Evolutionary conservation across 2,113 vertebrate genomes (phyloP).

Genomic region (Lampris megalopsis): DNA sequence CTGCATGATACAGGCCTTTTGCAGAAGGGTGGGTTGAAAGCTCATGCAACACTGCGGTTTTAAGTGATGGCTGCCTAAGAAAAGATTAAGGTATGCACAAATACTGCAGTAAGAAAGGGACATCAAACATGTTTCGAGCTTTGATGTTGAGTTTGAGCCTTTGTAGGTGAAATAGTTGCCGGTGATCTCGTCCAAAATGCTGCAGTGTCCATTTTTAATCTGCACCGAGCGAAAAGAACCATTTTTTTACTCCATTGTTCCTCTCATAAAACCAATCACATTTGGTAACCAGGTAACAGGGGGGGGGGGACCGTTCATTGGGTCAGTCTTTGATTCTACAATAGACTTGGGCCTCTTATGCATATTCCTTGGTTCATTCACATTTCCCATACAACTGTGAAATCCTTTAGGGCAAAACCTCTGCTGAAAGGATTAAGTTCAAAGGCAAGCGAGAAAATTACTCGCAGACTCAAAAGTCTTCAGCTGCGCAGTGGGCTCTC

Average conservation of each 20-base stretch:
- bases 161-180: conserved; percentile 41
- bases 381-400: conserved; percentile 65
- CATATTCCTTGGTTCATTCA: conserved; percentile 79
- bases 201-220: conserved; percentile 46
- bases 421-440: conserved; percentile 81
- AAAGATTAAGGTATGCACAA: conserved; percentile 31
- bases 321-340: conserved; percentile 72
- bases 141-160: conserved; percentile 67
- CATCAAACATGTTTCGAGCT: conserved; percentile 62
- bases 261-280: conserved; percentile 63
- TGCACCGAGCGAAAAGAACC: conserved; percentile 44
- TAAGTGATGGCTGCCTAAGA: conserved; percentile 16
- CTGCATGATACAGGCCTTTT: background rate
- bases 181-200: conserved; percentile 46
- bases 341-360: conserved; percentile 66
- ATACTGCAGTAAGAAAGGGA: conserved; percentile 31
- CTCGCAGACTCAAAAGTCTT: conserved; percentile 85
- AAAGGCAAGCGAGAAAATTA: conserved; percentile 79
- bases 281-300: conserved; percentile 56
- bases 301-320: conserved; percentile 4
- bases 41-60: background rate
- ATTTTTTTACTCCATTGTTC: conserved; percentile 47
- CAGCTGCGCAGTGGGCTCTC: conserved; percentile 63
- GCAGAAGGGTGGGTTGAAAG: conserved; percentile 4
- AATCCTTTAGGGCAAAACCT: conserved; percentile 70